Conservation (phyloP, 1,140 invertebrate species). For the Drosophila seguyi region DNA sequence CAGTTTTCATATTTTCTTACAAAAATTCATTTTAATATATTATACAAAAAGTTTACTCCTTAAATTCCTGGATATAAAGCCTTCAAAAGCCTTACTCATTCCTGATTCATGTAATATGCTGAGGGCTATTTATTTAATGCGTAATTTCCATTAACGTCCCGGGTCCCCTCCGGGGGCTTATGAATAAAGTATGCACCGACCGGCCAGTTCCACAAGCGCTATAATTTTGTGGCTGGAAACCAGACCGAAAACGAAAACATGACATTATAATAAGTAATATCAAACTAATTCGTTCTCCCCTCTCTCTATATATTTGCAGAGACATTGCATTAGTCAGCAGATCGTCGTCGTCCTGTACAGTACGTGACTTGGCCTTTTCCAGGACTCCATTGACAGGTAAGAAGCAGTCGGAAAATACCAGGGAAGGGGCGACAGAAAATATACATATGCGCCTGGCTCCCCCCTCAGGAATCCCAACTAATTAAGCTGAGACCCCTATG, state of each 20-base stretch:
- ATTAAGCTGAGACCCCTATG: slow-evolving; percentile 45
- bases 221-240: slow-evolving; percentile 37
- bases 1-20: background rate
- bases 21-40: too few relatives aligned
- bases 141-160: slow-evolving; percentile 43
- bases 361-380: slow-evolving; percentile 45
- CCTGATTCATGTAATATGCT: slow-evolving; percentile 24
- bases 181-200: slow-evolving; percentile 32
- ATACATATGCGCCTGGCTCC: too few relatives aligned
- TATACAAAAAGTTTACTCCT: background rate
- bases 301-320: slow-evolving; percentile 31
- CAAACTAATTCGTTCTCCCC: slow-evolving; percentile 34
- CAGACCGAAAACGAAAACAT: slow-evolving; percentile 29
- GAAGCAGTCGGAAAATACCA: background rate
- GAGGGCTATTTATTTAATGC: slow-evolving; percentile 32
- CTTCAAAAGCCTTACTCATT: slow-evolving; percentile 17
- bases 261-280: slow-evolving; percentile 49
- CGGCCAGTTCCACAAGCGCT: slow-evolving; percentile 20
- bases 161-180: slow-evolving; percentile 11
- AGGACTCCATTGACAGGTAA: slow-evolving; percentile 46
- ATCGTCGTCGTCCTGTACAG: slow-evolving; percentile 18
- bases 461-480: slow-evolving; percentile 44
- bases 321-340: slow-evolving; percentile 50
- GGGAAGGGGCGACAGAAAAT: too few relatives aligned
- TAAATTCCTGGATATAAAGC: background rate